Base-by-base conservation (phyloP, 2,888 invertebrate genomes). In the Ophion costatus region DNA sequence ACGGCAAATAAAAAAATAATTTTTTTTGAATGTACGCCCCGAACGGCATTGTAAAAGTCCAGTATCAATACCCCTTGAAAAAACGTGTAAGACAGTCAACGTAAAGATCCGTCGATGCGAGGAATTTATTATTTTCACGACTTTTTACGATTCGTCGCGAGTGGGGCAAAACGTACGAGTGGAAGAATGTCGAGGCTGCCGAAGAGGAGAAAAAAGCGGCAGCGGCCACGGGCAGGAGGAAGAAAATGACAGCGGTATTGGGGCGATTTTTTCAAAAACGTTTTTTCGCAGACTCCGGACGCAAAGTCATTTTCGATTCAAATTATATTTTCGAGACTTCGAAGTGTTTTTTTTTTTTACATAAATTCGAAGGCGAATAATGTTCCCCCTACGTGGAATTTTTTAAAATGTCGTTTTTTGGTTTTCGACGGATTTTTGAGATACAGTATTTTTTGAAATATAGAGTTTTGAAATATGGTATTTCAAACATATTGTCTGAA, bases 101-200 rank as follows among this genome's bases (percentile, higher is more conserved):
- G 20, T n/a, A 57, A 57, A 29, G 29, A 56, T 70, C 56, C 51
- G 17, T 2, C 51, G 70, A 56, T 17, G 10, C 20, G 7, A n/a
- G 57, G 57, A 57, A 51, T 70, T 70, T 22, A n/a, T 51, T 70
- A 56, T 70, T 70, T 70, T 70, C 70, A n/a, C 56, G 29, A n/a
- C 56, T 56, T 51, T 33, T 51, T n/a, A 10, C n/a, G 56, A 70
- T 70, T 56, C 70, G 70, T 29, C 51, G 24, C 51, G n/a, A 70
- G 70, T 57, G 56, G n/a, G 17, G 70, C 29, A 51, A 70, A 70
- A 70, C 29, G 51, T n/a, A n/a, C 51, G 17, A 2, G 29, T 51
- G 29, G 29, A 70, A 70, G 70, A 70, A 70, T 70, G 70, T 70
- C 70, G 56, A 70, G 70, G 70, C 56, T 70, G n/a, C 56, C 3